Evolutionary conservation across 2,797 vertebrate species (phyloP).

Genomic region (Enoplosus armatus): DNA sequence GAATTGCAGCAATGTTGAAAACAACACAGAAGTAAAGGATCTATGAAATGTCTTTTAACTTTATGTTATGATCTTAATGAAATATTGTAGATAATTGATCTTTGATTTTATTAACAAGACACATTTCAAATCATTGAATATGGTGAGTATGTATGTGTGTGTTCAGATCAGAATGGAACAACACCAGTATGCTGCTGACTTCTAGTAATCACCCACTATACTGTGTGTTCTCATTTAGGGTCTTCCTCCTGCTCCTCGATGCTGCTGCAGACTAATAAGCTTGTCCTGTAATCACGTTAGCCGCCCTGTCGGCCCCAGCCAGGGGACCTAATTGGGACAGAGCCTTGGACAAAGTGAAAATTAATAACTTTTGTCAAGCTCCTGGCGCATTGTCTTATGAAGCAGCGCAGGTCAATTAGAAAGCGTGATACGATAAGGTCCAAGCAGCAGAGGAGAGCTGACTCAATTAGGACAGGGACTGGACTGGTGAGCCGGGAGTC

Average conservation of each 20-base stretch:
- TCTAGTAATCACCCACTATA: slow-evolving; percentile 71
- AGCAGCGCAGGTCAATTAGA: slow-evolving; percentile 98
- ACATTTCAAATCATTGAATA: slow-evolving; percentile 8
- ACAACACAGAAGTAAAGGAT: neutral
- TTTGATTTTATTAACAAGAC: neutral
- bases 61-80: neutral
- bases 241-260: slow-evolving; percentile 75
- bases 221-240: slow-evolving; percentile 77
- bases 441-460: slow-evolving; percentile 94
- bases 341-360: slow-evolving; percentile 99
- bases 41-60: neutral
- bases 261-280: slow-evolving; percentile 95
- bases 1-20: neutral
- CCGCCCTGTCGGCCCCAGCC: slow-evolving; percentile 93
- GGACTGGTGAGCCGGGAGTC: slow-evolving; percentile 74
- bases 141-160: slow-evolving; percentile 8
- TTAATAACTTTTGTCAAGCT: slow-evolving; percentile 99
- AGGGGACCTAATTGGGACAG: slow-evolving; percentile 99
- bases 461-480: slow-evolving; percentile 94
- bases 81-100: neutral
- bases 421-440: slow-evolving; percentile 98
- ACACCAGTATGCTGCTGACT: slow-evolving; percentile 56
- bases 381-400: slow-evolving; percentile 96
- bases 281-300: slow-evolving; percentile 97
- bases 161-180: slow-evolving; percentile 41